These are phyloP conservation scores for Hexactinellida sp. DNA, from an alignment of 37 sponge, comb jelly and placozoan genomes.

Conservation along the genomic window DNA sequence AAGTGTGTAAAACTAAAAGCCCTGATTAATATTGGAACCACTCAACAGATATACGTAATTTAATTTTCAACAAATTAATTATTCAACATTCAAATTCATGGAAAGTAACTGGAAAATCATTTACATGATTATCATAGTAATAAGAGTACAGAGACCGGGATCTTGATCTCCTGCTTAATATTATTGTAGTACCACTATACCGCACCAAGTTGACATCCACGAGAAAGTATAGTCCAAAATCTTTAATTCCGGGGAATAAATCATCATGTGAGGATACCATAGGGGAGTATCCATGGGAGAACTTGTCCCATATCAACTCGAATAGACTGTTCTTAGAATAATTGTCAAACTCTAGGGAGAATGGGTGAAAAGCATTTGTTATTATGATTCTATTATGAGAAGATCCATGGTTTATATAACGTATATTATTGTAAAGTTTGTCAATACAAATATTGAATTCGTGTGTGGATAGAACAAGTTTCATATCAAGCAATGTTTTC, in stretches of 20 bases:
- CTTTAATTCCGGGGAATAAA: background rate
- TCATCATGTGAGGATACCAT: background rate
- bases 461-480: background rate
- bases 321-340: background rate
- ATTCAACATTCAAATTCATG: conserved; percentile 1
- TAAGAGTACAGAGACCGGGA: background rate
- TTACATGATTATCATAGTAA: conserved; percentile 8
- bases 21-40: no score
- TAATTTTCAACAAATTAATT: background rate
- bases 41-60: no score
- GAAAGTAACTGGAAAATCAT: background rate
- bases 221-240: background rate
- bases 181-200: background rate
- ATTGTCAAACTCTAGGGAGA: background rate
- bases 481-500: background rate
- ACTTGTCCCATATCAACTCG: background rate
- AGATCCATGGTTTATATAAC: background rate
- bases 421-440: background rate
- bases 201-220: background rate
- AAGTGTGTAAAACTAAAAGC: no score
- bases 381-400: background rate
- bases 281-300: background rate
- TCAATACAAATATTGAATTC: conserved; percentile 1
- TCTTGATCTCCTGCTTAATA: background rate
- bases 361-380: conserved; percentile 12